A percentile compares a stretch with the other conserved stretches of the same genome.
These are phyloP conservation scores for Drosophila navojoa DNA, from an alignment of 1,140 invertebrate species.

Conservation along the genomic window DNA sequence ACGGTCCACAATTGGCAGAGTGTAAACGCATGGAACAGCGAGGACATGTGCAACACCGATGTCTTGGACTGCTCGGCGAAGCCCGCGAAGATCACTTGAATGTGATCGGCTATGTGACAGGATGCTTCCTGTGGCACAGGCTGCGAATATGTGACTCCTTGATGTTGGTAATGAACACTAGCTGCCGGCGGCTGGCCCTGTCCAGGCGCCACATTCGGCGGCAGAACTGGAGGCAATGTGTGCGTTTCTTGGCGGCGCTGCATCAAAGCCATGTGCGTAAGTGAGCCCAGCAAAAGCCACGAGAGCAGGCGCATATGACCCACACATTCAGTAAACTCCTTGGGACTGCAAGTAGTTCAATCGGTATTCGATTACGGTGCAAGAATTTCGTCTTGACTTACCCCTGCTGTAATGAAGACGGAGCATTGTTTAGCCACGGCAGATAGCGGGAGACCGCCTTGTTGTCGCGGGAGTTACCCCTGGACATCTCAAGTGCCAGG, in stretches of 20 bases:
- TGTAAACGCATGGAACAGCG: conserved; percentile 92
- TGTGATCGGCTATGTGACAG: conserved; percentile 97
- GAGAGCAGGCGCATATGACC: conserved; percentile 96
- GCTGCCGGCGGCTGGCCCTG: conserved; percentile 37
- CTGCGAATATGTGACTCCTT: conserved; percentile 86
- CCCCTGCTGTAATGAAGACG: conserved; percentile 93
- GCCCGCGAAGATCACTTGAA: conserved; percentile 97
- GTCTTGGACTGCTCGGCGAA: conserved; percentile 98
- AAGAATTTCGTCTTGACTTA: no score
- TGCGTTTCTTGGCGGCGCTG: conserved; percentile 74
- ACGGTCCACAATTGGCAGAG: conserved; percentile 98
- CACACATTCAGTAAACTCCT: conserved; percentile 98
- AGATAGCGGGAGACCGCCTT: conserved; percentile 92
- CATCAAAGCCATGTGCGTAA: conserved; percentile 90
- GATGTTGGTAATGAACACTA: conserved; percentile 76
- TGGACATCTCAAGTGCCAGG: conserved; percentile 95
- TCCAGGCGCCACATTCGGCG: conserved; percentile 40
- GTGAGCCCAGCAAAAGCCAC: conserved; percentile 97
- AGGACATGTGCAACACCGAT: conserved; percentile 96
- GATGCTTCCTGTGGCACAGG: conserved; percentile 98
- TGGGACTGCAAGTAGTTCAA: conserved; percentile 87
- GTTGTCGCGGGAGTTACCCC: conserved; percentile 93
- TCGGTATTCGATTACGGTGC: background rate
- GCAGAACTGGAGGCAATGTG: conserved; percentile 47
- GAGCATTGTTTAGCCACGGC: conserved; percentile 96